These are phyloP conservation scores for Elanus axillaris DNA, from an alignment of 2,113 vertebrate genomes.

Conservation along the genomic window DNA sequence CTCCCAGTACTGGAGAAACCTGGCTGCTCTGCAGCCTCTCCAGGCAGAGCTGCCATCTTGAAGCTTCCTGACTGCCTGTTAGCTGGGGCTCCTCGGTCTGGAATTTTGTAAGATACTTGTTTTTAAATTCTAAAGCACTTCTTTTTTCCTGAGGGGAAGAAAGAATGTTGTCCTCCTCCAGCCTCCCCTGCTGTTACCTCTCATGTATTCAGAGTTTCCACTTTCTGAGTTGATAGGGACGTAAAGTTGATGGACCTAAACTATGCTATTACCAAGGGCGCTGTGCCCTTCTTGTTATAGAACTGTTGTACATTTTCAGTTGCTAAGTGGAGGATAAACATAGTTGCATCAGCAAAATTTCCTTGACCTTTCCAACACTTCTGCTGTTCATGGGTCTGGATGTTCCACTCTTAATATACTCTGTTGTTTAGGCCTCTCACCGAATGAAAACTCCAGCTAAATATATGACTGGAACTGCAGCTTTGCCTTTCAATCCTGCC, in stretches of 20 bases:
- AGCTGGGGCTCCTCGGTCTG: background rate
- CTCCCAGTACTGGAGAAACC: background rate
- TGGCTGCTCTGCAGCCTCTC: background rate
- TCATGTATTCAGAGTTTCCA: background rate
- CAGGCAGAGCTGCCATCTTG: background rate
- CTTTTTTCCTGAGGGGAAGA: background rate
- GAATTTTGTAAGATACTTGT: background rate
- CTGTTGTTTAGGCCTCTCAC: constrained; percentile 83
- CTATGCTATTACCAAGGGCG: background rate
- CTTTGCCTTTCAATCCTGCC: constrained; percentile 92
- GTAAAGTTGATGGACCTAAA: background rate
- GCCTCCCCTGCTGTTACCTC: background rate
- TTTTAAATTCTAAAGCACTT: background rate
- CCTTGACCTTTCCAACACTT: background rate
- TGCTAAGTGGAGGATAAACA: background rate
- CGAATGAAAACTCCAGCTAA: constrained; percentile 94
- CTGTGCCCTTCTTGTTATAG: background rate
- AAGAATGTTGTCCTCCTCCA: background rate
- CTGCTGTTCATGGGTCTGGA: background rate
- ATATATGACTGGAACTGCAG: constrained; percentile 86
- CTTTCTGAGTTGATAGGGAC: background rate
- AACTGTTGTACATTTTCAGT: background rate
- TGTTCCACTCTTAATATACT: background rate
- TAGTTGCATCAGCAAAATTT: constrained; percentile 11
- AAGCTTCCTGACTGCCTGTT: background rate